These are phyloP conservation scores for Magallana gigas DNA, from an alignment of 1,140 invertebrate genomes.

Conservation along the genomic window DNA sequence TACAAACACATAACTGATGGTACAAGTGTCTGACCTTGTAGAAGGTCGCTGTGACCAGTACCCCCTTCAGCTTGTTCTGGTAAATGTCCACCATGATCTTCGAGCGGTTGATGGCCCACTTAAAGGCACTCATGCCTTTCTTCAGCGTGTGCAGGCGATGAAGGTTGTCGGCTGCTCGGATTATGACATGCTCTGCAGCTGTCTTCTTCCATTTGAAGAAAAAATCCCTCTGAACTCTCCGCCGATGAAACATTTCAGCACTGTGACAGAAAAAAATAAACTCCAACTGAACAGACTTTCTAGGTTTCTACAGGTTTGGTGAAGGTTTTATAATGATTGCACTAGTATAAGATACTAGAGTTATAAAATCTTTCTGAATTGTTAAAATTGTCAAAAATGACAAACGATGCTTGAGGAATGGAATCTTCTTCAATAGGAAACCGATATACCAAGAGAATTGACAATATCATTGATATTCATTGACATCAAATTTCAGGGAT, in stretches of 20 bases:
- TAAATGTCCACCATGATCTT: slow-evolving; percentile 62
- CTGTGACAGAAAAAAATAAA: slow-evolving; percentile 45
- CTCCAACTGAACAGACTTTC: no score
- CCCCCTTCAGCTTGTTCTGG: slow-evolving; percentile 58
- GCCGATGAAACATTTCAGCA: slow-evolving; percentile 60
- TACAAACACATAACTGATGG: no score
- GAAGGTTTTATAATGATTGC: no score
- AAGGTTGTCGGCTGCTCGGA: slow-evolving; percentile 49
- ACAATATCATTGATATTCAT: no score
- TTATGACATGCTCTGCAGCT: slow-evolving; percentile 37
- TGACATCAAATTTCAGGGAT: no score
- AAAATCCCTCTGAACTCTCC: slow-evolving; percentile 45
- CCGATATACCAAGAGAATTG: no score
- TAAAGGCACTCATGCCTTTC: slow-evolving; percentile 66
- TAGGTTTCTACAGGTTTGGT: no score
- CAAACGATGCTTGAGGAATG: no score
- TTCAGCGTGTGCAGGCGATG: slow-evolving; percentile 56
- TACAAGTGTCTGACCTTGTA: slow-evolving; percentile 49
- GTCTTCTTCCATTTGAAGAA: slow-evolving; percentile 56
- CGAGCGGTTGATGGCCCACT: slow-evolving; percentile 64
- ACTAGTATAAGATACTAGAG: no score
- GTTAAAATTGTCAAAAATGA: no score
- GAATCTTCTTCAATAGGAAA: no score
- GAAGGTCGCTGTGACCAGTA: slow-evolving; percentile 53
- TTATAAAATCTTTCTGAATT: no score